Base-by-base conservation (phyloP, 2,888 invertebrate species). In the Erebia palarica region DNA sequence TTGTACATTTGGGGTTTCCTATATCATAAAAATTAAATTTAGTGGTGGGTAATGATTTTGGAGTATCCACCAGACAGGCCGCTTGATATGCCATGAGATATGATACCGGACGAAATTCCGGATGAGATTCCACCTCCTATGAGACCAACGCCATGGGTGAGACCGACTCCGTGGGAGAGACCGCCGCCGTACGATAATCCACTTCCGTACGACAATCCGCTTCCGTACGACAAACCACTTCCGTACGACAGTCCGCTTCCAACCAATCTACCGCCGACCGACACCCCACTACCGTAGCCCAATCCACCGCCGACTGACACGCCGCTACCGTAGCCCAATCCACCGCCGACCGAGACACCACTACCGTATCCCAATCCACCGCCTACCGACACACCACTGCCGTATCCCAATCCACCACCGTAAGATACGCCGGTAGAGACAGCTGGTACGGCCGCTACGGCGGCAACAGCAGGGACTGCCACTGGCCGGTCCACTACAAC, bases 401-500 rank as follows among this genome's bases (percentile, higher is more conserved):
- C 65, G 1, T 18, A 63, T 16, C 47, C 18, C 11, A 59, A n/a
- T 3, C 70, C 70, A 44, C 65, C 47, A 11, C 68, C 68, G 10
- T 44, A 44, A 14, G 72, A 70, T 55, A 71, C 61, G 55, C 65
- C 64, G 36, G 51, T 14, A 51, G 47, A 10, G 47, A 80, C 75
- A 1, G 79, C 73, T 14, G 78, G 75, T 1, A 85, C 83, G 79
- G 85, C 78, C 77, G 82, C 91, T 58, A 84, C 87, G 10, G 86
- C 86, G 1, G 84, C 84, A 0, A 90, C 86, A 7, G 88, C 88
- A 0, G 89, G 86, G 0, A 92, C 89, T 0, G 91, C 84, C 10
- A 92, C 91, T 0, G 81, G 82, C 63, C 83, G 78, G 58, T 84
- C 81, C 1, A 84, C 82, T 1, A 82, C 80, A 0, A 85, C 83